A percentile compares a stretch with the other conserved stretches of the same genome.
phyloP scores from a whole-genome alignment of 1,140 invertebrate species.

The Aphelinus certus region DNA sequence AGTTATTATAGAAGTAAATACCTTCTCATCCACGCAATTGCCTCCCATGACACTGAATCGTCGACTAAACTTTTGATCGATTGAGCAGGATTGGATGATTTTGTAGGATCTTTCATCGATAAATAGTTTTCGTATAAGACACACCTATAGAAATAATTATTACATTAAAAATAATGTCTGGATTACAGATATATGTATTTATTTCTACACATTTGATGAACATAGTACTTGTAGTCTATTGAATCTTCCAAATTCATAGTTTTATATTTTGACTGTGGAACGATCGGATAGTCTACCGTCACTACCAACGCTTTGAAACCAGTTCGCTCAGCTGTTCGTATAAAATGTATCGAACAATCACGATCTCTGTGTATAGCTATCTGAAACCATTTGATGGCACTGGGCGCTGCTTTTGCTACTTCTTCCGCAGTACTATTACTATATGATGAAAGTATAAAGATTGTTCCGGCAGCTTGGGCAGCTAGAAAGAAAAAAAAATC shows the following conservation, averaged over 20 bases:
- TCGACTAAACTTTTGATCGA: conserved; percentile 78
- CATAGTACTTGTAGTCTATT: neutral
- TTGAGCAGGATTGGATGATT: conserved; percentile 66
- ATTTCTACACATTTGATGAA: no score
- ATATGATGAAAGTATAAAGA: conserved; percentile 87
- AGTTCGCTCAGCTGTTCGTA: conserved; percentile 80
- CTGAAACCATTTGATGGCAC: conserved; percentile 89
- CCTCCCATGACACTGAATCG: conserved; percentile 81
- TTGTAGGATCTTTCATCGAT: conserved; percentile 66
- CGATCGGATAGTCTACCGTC: conserved; percentile 88
- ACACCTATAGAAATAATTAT: conserved; percentile 64
- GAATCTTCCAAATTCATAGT: neutral
- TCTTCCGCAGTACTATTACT: conserved; percentile 90
- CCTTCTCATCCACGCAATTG: conserved; percentile 80
- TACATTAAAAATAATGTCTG: neutral
- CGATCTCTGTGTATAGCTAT: conserved; percentile 89
- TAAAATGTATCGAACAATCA: conserved; percentile 76
- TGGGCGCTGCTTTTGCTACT: conserved; percentile 79
- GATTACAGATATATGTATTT: no score
- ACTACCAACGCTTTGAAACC: conserved; percentile 89
- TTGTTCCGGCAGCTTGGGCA: conserved; percentile 75
- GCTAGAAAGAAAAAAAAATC: conserved; percentile 64
- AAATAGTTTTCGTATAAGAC: conserved; percentile 76
- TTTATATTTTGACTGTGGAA: conserved; percentile 73
- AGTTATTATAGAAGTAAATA: no score